Evolutionary conservation across 1,140 invertebrate species (phyloP), one percentile per base, ranked within the genome.

Genomic region (Campodea augens): DNA sequence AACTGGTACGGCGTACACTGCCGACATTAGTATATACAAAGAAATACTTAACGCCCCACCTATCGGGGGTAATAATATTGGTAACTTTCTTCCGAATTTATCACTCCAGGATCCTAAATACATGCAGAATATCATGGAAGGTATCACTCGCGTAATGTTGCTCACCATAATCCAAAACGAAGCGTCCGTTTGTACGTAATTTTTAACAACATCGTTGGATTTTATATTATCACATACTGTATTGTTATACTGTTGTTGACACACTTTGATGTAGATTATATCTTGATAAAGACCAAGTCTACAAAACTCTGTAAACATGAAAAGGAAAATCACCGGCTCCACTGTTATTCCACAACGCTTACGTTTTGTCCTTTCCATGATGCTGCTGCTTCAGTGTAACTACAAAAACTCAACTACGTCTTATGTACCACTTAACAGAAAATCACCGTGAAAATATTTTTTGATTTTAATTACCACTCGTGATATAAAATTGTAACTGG

Each of bases 301-400:
- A 22, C 63, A 55, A 48, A 63, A 68, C 5, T 57, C 56, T n/a
- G 60, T 57, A 36, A 68, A 51, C 60, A 68, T 67, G 52, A 62
- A 67, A 10, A 69, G 48, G 46, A 70, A 63, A n/a, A 67, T 49
- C 7, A 68, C 59, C 5, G 67, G 67, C 49, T 70, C 67, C 3
- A 70, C 65, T 1, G 66, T 20, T 10, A n/a, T n/a, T n/a, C n/a
- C n/a, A n/a, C n/a, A n/a, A n/a, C n/a, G n/a, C n/a, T n/a, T n/a
- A n/a, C n/a, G n/a, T n/a, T n/a, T n/a, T n/a, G n/a, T n/a, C n/a
- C n/a, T n/a, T n/a, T n/a, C n/a, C n/a, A n/a, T n/a, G n/a, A n/a
- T n/a, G n/a, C n/a, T n/a, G n/a, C n/a, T n/a, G n/a, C n/a, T n/a
- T n/a, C n/a, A n/a, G n/a, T n/a, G n/a, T n/a, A n/a, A n/a, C n/a